Evolutionary conservation across 1,140 invertebrate species (phyloP).

Genomic region (Goniozus legneri): DNA sequence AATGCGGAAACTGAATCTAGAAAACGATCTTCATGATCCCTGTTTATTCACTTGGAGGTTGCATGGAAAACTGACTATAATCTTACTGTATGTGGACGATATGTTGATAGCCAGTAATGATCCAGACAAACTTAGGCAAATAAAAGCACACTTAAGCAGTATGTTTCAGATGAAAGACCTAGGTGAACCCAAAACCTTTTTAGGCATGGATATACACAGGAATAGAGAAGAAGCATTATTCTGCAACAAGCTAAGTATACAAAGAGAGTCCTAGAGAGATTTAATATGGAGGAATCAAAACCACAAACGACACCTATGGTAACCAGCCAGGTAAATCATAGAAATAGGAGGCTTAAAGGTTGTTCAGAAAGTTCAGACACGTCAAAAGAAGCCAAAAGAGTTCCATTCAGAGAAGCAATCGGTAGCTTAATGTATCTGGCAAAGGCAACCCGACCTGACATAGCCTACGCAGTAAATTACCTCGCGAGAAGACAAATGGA

Average conservation of each 20-base stretch:
- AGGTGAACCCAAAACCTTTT: slow-evolving; percentile 1
- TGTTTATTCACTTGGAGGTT: slow-evolving; percentile 11
- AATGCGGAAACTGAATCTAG: background rate
- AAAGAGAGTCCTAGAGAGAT: slow-evolving; percentile 6
- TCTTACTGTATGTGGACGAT: slow-evolving; percentile 1
- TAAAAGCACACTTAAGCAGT: background rate
- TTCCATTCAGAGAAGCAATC: too few relatives aligned
- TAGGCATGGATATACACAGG: slow-evolving; percentile 3
- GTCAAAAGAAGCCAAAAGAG: too few relatives aligned
- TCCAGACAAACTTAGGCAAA: background rate
- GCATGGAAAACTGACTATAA: background rate
- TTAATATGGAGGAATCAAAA: slow-evolving; percentile 9
- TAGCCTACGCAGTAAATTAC: too few relatives aligned
- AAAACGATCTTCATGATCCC: slow-evolving; percentile 8
- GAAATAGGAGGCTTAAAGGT: too few relatives aligned
- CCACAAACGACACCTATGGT: slow-evolving; percentile 8
- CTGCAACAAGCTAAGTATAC: too few relatives aligned
- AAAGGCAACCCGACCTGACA: too few relatives aligned
- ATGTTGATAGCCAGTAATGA: slow-evolving; percentile 2
- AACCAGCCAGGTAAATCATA: slow-evolving; percentile 9
- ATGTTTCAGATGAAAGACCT: slow-evolving; percentile 1
- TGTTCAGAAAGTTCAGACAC: too few relatives aligned
- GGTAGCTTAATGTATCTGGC: too few relatives aligned
- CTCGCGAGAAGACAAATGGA: too few relatives aligned
- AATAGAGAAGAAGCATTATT: too few relatives aligned